Base-by-base conservation (phyloP, 2,797 vertebrate species). In the Monodelphis domestica region DNA sequence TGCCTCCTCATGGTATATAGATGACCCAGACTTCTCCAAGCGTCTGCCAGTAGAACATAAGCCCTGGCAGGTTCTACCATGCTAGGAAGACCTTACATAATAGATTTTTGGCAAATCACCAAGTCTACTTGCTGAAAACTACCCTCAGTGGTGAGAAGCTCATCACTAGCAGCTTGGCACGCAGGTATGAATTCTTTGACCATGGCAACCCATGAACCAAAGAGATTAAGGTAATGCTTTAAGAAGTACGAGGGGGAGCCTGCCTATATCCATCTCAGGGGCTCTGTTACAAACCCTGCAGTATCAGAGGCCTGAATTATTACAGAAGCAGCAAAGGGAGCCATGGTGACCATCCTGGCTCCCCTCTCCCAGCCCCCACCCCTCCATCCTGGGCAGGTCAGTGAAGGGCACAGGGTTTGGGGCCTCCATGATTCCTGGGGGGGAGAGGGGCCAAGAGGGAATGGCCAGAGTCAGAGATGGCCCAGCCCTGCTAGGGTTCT, bases 401-500 rank as follows among this genome's bases (percentile, higher is more conserved):
- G 53, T 70, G 78, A 93, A 63, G 51, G 84, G 45, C 33, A 26
- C 63, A 94, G 90, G 54, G 33, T 12, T 92, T 93, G 90, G 57
- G 93, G 51, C 89, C 95, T 91, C 9, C 38, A 54, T 63, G 89
- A 93, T 54, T 96, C 91, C 90, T 10, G 90, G 93, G 90, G 93
- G 93, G 92, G 54, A 91, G 95, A 94, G 78, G 89, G 93, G 91
- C 92, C 96, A 53, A 95, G 94, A 91, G 55, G 90, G 96, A 96
- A 95, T 95, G 92, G 45, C 11, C 88, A 96, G 98, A 97, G 97
- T 98, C 98, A 98, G 97, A 97, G 92, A 98, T 97, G 91, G 94
- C 59, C 92, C 95, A 96, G 96, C 91, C 97, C 28, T 96, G 92
- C 96, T 97, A 98, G 98, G 98, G 98, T 98, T 98, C 98, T 97